Base-by-base conservation (phyloP, 2,113 vertebrate genomes). In the Dipodomys stephensi region DNA sequence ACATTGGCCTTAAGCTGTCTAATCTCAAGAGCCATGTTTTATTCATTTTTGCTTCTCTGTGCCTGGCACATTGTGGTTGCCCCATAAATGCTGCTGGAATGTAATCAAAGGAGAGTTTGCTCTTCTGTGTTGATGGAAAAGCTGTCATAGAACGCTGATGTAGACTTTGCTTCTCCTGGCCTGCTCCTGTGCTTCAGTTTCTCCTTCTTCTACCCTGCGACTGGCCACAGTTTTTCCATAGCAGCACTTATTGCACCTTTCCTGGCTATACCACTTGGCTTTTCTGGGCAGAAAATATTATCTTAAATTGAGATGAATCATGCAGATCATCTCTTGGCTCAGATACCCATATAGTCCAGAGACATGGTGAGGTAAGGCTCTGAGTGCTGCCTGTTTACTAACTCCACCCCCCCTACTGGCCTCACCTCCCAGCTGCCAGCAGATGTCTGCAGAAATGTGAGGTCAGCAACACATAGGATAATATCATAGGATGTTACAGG, bases 291-390 rank as follows among this genome's bases (percentile, higher is more conserved):
- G 44, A 64, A 83, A 20, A 72, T 60, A 23, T 23, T 62, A 83
- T 8, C 25, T 94, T 91, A 76, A 78, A 69, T 6, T 23, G 16
- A 28, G 35, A 71, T 87, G 7, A 87, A 5, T 60, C 62, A 87
- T 73, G 89, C 73, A 93, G 10, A 87, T 4, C 53, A 32, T 32
- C 80, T 81, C 44, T 94, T 88, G 27, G 28, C 15, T 79, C 18
- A 53, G 39, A 67, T 94, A 39, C 19, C 71, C 68, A 77, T 80
- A 25, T 88, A 83, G 44, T 91, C 32, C 77, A 92, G 76, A n/a
- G 30, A 87, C 27, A 88, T 73, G 28, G 57, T 77, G 32, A 57
- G 53, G 23, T 44, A 57, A 64, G n/a, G 49, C 60, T 68, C 74
- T 71, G 35, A 53, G 4, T 23, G 77, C 53, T 92, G 62, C 22